These are phyloP conservation scores for Nymphalis c-album DNA, from an alignment of 2,888 invertebrate species.

Conservation along the genomic window DNA sequence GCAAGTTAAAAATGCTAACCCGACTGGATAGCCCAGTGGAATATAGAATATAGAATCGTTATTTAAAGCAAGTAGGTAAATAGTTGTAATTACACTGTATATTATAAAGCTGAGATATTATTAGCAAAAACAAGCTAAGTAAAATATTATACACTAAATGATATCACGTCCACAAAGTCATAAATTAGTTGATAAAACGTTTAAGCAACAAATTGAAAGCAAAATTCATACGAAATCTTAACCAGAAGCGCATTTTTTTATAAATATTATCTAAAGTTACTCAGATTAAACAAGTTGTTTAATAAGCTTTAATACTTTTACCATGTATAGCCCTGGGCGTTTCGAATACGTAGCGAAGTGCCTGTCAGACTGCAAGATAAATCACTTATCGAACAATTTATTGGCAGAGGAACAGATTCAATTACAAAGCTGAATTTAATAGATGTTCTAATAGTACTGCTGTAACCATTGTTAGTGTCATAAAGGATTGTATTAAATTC, in stretches of 20 bases:
- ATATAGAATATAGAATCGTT: no score
- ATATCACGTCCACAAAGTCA: no score
- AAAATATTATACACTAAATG: no score
- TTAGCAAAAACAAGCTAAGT: no score
- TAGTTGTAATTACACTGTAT: no score
- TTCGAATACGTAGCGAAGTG: conserved; percentile 42
- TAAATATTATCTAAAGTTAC: background rate
- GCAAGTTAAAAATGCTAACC: no score
- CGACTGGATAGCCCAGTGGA: no score
- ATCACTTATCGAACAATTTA: conserved; percentile 53
- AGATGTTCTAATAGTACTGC: conserved; percentile 43
- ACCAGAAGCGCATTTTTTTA: background rate
- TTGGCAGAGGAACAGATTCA: conserved; percentile 51
- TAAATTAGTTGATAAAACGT: no score
- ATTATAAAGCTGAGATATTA: no score
- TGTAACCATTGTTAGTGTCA: conserved; percentile 20
- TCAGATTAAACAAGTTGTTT: conserved; percentile 14
- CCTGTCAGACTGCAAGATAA: conserved; percentile 47
- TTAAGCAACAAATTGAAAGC: no score
- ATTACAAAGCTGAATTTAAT: conserved; percentile 49
- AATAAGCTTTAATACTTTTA: conserved; percentile 34
- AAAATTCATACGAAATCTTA: background rate
- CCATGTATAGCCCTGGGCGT: conserved; percentile 34
- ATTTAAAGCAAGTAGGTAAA: no score
- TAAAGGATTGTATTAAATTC: background rate